phyloP scores from a whole-genome alignment of 2,888 invertebrate genomes.

The Macaria notata region DNA sequence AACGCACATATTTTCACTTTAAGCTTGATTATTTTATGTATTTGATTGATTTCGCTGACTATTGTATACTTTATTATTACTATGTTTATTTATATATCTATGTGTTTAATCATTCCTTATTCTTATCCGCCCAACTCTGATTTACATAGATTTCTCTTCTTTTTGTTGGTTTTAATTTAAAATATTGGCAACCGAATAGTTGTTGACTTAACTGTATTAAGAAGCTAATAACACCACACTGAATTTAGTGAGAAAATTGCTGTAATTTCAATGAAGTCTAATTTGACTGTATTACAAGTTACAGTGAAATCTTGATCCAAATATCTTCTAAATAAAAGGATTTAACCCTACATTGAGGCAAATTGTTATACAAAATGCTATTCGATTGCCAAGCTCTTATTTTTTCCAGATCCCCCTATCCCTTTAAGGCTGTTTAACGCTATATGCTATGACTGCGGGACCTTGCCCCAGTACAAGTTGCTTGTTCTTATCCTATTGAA shows the following conservation, averaged over 20 bases:
- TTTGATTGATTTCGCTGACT: background rate
- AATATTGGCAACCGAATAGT: conserved; percentile 11
- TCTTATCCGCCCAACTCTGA: background rate
- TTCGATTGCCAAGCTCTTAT: conserved; percentile 25
- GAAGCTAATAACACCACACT: too few relatives aligned
- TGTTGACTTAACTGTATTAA: too few relatives aligned
- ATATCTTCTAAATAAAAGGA: too few relatives aligned
- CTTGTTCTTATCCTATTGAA: conserved; percentile 69
- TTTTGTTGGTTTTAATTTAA: conserved; percentile 9
- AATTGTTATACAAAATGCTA: background rate
- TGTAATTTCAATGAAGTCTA: too few relatives aligned
- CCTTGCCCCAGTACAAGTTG: conserved; percentile 54
- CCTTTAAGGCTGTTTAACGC: conserved; percentile 27
- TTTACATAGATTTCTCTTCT: conserved; percentile 6
- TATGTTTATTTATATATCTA: conserved; percentile 3
- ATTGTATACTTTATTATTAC: too few relatives aligned
- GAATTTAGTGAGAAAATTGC: too few relatives aligned
- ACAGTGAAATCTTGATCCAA: too few relatives aligned
- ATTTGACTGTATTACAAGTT: too few relatives aligned
- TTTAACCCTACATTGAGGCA: background rate
- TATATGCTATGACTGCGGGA: conserved; percentile 30
- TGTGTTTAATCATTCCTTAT: background rate
- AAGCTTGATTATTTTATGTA: conserved; percentile 4
- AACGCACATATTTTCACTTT: conserved; percentile 13
- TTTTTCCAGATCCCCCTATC: conserved; percentile 41